Percentiles rank a stretch among this genome's conserved stretches.
Evolutionary conservation across 2,797 vertebrate species (phyloP).

Genomic region (Bradypus variegatus): DNA sequence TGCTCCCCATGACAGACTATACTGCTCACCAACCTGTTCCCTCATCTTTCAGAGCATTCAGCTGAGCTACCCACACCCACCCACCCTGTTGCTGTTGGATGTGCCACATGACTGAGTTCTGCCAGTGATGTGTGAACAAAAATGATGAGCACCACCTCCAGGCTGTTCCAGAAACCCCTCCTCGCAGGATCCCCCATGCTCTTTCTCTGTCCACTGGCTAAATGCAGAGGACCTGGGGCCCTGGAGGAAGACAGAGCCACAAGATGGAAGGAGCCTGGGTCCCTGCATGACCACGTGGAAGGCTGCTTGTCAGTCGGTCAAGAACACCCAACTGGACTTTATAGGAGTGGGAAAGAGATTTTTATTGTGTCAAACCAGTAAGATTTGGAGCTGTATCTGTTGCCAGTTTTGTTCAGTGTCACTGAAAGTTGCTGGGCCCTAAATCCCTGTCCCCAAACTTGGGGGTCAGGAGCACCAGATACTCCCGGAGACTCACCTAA

Average conservation of each 20-base stretch:
- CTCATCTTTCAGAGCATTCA: background rate
- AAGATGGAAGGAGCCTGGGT: background rate
- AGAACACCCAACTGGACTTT: background rate
- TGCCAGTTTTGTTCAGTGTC: background rate
- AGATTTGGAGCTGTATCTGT: background rate
- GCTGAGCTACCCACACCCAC: background rate
- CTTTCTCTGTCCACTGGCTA: background rate
- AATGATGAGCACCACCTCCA: background rate
- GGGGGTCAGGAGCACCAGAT: background rate
- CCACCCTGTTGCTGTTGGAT: background rate
- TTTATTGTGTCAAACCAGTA: background rate
- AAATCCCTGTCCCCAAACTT: background rate
- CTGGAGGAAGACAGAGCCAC: background rate
- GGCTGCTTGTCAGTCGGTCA: background rate
- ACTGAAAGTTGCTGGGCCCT: background rate
- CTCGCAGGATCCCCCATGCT: rapidly evolving
- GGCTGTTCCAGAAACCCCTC: background rate
- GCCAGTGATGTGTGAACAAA: background rate
- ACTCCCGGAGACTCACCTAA: constrained; percentile 74
- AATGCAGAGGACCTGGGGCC: background rate
- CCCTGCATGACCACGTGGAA: background rate
- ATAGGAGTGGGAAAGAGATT: background rate
- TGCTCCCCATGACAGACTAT: background rate
- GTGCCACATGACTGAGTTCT: background rate
- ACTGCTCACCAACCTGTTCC: background rate